These are phyloP conservation scores for Magallana angulata DNA, from an alignment of 1,140 invertebrate species.

Conservation along the genomic window DNA sequence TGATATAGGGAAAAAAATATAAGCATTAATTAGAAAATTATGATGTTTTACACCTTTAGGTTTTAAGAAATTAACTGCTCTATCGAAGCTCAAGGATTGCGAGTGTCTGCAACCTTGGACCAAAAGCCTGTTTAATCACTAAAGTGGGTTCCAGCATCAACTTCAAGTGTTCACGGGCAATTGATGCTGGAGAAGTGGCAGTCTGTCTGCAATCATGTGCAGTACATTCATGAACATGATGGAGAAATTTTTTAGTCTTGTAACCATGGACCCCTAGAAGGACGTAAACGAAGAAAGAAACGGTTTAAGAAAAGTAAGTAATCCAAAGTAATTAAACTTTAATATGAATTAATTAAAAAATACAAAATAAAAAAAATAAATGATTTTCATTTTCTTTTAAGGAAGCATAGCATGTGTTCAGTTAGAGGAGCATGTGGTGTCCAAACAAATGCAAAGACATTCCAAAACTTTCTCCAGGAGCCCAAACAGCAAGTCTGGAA, in stretches of 20 bases:
- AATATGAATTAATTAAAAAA: neutral
- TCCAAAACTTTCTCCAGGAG: constrained; percentile 53
- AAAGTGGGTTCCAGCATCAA: constrained; percentile 59
- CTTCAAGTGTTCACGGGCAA: constrained; percentile 48
- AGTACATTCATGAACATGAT: constrained; percentile 56
- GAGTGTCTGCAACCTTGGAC: too few relatives aligned
- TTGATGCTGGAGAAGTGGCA: constrained; percentile 56
- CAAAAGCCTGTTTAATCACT: too few relatives aligned
- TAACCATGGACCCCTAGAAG: constrained; percentile 44
- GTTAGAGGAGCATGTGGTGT: constrained; percentile 36
- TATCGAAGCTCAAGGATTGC: too few relatives aligned
- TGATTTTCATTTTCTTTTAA: constrained; percentile 8
- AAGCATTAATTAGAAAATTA: too few relatives aligned
- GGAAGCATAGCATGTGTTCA: constrained; percentile 50
- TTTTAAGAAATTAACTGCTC: too few relatives aligned
- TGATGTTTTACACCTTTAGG: too few relatives aligned
- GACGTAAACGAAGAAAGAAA: constrained; percentile 52
- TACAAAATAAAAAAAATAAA: neutral
- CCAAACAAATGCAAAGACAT: constrained; percentile 51
- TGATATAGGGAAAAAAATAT: too few relatives aligned
- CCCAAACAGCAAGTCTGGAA: constrained; percentile 59
- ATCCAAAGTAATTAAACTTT: too few relatives aligned
- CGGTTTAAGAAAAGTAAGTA: constrained; percentile 56
- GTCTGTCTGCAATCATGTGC: constrained; percentile 54
- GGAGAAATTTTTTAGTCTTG: constrained; percentile 46